phyloP scores from a whole-genome alignment of 2,113 vertebrate species.

The Verasper variegatus region DNA sequence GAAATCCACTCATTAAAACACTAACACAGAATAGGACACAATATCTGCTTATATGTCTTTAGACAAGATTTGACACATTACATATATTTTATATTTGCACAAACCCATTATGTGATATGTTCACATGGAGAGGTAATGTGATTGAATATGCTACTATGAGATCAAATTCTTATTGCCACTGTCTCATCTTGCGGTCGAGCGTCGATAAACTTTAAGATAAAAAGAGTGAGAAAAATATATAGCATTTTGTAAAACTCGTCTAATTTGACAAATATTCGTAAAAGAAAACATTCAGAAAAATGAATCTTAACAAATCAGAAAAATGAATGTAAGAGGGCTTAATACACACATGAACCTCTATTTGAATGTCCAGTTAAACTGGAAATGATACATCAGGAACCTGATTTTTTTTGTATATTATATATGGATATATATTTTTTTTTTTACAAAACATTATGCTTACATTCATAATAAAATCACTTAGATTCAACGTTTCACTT shows the following conservation, averaged over 20 bases:
- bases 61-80: constrained; percentile 61
- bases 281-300: constrained; percentile 50
- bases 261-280: constrained; percentile 29
- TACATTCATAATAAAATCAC: constrained; percentile 74
- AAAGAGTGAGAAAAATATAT: constrained; percentile 67
- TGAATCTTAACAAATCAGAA: constrained; percentile 8
- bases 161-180: constrained; percentile 71
- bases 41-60: constrained; percentile 53
- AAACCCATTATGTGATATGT: constrained; percentile 58
- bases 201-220: constrained; percentile 58
- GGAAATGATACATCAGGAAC: constrained; percentile 61
- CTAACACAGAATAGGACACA: constrained; percentile 52
- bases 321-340: constrained; percentile 56
- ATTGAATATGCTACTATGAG: constrained; percentile 37
- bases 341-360: constrained; percentile 26
- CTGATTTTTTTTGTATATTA: constrained; percentile 16
- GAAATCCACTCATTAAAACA: constrained; percentile 52
- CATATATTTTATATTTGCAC: constrained; percentile 63
- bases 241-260: constrained; percentile 51
- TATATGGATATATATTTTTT: background rate
- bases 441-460: constrained; percentile 65
- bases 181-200: constrained; percentile 34
- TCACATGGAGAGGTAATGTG: constrained; percentile 58
- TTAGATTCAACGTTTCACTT: constrained; percentile 63
- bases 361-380: constrained; percentile 53